These are phyloP conservation scores for Scarus forsteni DNA, from an alignment of 2,797 vertebrate species.

Conservation along the genomic window DNA sequence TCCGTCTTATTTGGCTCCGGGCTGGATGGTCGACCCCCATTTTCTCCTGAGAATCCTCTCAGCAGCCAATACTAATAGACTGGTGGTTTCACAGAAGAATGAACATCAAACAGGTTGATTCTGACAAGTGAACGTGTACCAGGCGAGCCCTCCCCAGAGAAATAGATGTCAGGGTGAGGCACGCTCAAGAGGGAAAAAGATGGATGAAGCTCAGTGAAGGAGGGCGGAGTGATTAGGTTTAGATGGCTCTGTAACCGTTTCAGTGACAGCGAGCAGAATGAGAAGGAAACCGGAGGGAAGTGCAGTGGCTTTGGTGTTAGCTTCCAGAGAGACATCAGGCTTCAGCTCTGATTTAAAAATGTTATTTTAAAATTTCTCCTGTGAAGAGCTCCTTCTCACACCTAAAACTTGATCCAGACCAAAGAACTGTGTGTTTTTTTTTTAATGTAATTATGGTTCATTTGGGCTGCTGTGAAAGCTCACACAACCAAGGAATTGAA, in stretches of 20 bases:
- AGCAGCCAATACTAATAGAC: slow-evolving; percentile 22
- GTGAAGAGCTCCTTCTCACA: too few relatives aligned
- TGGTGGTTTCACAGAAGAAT: slow-evolving; percentile 30
- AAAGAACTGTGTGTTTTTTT: too few relatives aligned
- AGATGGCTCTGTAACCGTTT: background rate
- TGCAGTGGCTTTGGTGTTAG: background rate
- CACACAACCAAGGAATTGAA: too few relatives aligned
- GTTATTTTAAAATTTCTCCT: too few relatives aligned
- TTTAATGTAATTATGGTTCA: too few relatives aligned
- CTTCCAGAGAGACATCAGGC: background rate
- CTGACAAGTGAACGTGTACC: slow-evolving; percentile 15
- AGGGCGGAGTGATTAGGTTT: background rate
- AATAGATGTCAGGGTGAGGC: slow-evolving; percentile 26
- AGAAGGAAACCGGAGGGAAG: background rate
- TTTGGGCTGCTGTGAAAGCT: too few relatives aligned
- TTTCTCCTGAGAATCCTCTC: slow-evolving; percentile 30
- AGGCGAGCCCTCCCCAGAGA: slow-evolving; percentile 16
- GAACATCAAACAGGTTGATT: slow-evolving; percentile 51
- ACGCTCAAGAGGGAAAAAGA: background rate
- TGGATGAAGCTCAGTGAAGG: background rate
- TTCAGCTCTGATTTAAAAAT: too few relatives aligned
- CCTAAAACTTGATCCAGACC: too few relatives aligned
- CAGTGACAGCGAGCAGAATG: background rate
- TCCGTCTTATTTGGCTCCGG: slow-evolving; percentile 22
- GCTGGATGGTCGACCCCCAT: slow-evolving; percentile 31